Evolutionary conservation across 1,140 invertebrate species (phyloP), one percentile per base, ranked within the genome.

Genomic region (Ptiloglossa arizonensis): DNA sequence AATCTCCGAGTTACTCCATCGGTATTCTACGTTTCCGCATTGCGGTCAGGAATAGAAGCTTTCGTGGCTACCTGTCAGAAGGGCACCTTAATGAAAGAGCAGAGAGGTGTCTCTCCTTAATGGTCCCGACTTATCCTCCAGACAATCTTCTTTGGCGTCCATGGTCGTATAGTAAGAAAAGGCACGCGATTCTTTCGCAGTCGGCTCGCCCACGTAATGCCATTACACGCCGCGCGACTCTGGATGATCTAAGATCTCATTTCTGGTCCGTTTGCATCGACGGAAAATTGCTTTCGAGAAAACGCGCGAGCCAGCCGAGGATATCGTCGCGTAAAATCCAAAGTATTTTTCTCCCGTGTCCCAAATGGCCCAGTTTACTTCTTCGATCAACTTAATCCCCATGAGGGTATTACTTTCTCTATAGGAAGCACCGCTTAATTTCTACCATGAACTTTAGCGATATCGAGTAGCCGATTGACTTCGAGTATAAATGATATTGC

Each of bases 21-120:
- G 63, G 41, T 44, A 32, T 57, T 5, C 54, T 22, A 46, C 62
- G 54, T 76, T 68, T 80, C 72, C 63, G 78, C 72, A 80, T 68
- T 76, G 78, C 78, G 78, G 72, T 76, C 29, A 11, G 35, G 52
- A 64, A 73, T 72, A 50, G 57, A 67, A 67, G 41, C 71, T 84
- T 77, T 70, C 72, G 78, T 83, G 78, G 70, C 78, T 81, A 81
- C 68, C 82, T 81, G 83, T 85, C 83, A 85, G 68, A 73, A 29
- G 57, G 82, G 62, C 56, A 81, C 68, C 69, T 71, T 85, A 85
- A 85, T 85, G 83, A 85, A 85, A 85, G 82, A 83, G 77, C 77
- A 76, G 50, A 72, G 76, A 62, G 54, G 59, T 50, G 48, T 76
- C 62, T 73, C 72, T 64, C 52, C 78, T 85, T 85, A 85, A 85